These are phyloP conservation scores for Atta texana DNA, from an alignment of 1,140 invertebrate species.

Conservation along the genomic window DNA sequence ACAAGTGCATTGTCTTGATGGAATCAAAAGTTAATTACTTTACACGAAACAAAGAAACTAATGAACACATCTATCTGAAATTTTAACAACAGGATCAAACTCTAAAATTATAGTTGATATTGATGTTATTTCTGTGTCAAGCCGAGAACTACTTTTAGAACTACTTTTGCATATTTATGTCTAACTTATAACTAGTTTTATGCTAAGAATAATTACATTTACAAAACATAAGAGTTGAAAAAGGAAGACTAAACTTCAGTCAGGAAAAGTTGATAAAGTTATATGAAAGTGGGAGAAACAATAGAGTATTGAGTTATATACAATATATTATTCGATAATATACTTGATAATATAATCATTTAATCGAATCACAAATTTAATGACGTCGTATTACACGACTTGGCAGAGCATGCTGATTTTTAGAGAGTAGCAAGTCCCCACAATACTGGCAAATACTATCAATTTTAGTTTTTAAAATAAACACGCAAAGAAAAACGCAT, in stretches of 20 bases:
- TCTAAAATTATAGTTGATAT: no score
- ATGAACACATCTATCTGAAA: no score
- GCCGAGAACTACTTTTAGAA: no score
- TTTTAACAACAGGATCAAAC: no score
- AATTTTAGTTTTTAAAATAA: constrained; percentile 11
- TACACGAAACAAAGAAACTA: no score
- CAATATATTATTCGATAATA: constrained; percentile 30
- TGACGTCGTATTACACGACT: neutral
- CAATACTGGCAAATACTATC: constrained; percentile 65
- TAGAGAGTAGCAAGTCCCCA: constrained; percentile 33
- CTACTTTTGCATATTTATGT: neutral
- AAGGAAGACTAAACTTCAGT: constrained; percentile 65
- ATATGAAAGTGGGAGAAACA: constrained; percentile 60
- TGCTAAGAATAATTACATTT: constrained; percentile 28
- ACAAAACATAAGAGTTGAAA: constrained; percentile 22
- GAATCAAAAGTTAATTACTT: no score
- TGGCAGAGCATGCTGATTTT: neutral
- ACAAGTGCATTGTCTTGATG: no score
- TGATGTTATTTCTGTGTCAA: no score
- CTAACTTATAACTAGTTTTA: constrained; percentile 31
- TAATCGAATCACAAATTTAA: constrained; percentile 29
- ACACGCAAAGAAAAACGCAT: constrained; percentile 6
- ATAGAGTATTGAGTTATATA: constrained; percentile 27
- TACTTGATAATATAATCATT: constrained; percentile 43
- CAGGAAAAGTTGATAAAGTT: constrained; percentile 58